Evolutionary conservation across 2,113 vertebrate genomes (phyloP).

Genomic region (Oceanites oceanicus): DNA sequence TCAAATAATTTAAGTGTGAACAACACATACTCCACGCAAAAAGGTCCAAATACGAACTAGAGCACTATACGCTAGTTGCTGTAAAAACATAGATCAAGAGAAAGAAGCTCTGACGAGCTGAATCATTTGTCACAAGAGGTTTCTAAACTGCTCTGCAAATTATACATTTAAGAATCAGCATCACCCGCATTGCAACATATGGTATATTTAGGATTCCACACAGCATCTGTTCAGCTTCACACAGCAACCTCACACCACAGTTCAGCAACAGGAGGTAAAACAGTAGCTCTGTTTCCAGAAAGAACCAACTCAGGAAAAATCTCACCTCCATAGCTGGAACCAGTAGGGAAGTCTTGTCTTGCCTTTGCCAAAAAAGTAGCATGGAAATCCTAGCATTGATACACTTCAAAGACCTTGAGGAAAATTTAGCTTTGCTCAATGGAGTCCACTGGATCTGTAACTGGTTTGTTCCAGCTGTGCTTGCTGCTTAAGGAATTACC

Average conservation of each 20-base stretch:
- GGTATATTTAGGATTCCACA: not conserved
- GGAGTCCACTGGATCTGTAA: not conserved
- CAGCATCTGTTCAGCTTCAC: constrained; percentile 14
- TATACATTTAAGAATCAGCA: constrained; percentile 5
- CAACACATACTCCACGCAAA: not conserved
- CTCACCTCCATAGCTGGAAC: not conserved
- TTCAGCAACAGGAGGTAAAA: not conserved
- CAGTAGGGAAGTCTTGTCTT: not conserved
- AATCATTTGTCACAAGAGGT: not conserved
- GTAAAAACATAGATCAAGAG: not conserved
- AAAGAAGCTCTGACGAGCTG: not conserved
- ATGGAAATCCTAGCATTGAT: not conserved
- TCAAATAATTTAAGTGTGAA: not conserved
- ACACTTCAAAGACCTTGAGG: not conserved
- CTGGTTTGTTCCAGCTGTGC: not conserved
- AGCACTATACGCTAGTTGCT: not conserved
- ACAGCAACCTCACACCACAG: not conserved
- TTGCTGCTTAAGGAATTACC: not conserved
- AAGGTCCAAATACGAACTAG: not conserved
- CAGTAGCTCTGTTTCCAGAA: not conserved
- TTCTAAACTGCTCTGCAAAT: constrained; percentile 14
- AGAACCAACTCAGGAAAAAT: not conserved
- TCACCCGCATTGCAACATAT: not conserved
- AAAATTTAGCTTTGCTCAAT: not conserved
- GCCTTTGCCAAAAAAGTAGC: not conserved